Percentiles rank a stretch among this genome's conserved stretches.
Conservation (phyloP, 2,797 vertebrate species). For the Pachyuromys duprasi region DNA sequence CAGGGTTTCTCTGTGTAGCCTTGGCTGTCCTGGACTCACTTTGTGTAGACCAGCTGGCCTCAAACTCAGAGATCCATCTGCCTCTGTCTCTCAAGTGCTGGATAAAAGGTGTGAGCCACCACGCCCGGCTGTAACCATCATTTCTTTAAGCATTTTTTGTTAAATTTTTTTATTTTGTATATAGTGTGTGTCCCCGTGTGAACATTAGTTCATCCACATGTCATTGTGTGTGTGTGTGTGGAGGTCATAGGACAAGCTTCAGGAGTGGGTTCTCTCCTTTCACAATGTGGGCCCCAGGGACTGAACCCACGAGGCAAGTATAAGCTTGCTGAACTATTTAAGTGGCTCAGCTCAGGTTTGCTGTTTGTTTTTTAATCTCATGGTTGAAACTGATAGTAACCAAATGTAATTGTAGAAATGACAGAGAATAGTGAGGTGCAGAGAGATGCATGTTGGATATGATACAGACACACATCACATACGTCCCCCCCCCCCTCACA, state of each 20-base stretch:
- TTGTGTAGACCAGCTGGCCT: too few relatives aligned
- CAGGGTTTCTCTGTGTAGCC: too few relatives aligned
- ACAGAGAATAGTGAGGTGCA: not conserved
- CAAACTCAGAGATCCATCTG: too few relatives aligned
- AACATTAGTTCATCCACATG: not conserved
- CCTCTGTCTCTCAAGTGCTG: too few relatives aligned
- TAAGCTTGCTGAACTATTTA: not conserved
- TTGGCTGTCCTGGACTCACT: too few relatives aligned
- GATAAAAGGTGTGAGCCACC: too few relatives aligned
- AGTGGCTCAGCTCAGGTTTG: not conserved
- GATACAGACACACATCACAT: too few relatives aligned
- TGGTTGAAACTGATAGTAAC: slow-evolving; percentile 15
- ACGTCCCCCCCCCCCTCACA: too few relatives aligned
- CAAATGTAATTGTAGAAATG: not conserved
- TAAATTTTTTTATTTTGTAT: not conserved
- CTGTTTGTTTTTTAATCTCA: not conserved
- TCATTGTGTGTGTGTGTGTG: not conserved
- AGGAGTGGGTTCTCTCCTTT: not conserved
- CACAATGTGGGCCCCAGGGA: not conserved
- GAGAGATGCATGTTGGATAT: not conserved
- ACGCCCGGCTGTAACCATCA: not conserved
- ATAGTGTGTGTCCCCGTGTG: not conserved
- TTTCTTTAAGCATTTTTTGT: not conserved
- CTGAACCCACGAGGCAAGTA: not conserved
- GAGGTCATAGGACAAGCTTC: not conserved